Conservation (phyloP, 2,113 vertebrate species). For the Pheucticus melanocephalus region DNA sequence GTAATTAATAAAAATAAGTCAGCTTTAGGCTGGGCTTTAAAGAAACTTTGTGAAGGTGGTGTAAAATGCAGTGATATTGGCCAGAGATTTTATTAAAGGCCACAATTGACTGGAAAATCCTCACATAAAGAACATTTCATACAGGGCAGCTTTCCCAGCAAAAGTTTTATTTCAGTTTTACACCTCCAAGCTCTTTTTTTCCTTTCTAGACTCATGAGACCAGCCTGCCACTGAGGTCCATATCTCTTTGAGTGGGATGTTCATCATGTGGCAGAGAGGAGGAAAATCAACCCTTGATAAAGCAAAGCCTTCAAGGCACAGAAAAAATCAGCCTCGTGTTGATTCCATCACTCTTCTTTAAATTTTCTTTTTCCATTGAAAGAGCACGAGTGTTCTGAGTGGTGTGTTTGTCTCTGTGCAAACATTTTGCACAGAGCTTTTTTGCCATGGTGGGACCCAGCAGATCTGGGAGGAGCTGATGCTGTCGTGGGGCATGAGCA, state of each 20-base stretch:
- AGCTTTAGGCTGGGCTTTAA: background rate
- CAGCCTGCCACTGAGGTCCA: background rate
- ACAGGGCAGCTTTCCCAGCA: background rate
- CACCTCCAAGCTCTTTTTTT: background rate
- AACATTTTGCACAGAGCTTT: background rate
- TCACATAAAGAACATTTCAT: accelerated
- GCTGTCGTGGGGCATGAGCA: background rate
- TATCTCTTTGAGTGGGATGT: background rate
- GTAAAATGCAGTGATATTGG: background rate
- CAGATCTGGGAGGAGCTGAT: background rate
- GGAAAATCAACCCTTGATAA: background rate
- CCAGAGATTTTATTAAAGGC: background rate
- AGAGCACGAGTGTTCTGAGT: background rate
- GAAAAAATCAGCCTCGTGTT: background rate
- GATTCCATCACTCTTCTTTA: background rate
- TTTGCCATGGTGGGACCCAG: background rate
- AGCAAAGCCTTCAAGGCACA: background rate
- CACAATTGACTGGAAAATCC: background rate
- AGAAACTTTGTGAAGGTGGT: background rate
- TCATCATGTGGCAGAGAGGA: background rate
- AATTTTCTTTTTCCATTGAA: accelerated
- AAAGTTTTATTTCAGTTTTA: background rate
- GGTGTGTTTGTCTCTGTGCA: background rate
- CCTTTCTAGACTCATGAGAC: background rate
- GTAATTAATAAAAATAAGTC: background rate